Conservation (phyloP, 2,113 vertebrate species). For the Gymnocephalus cernua region DNA sequence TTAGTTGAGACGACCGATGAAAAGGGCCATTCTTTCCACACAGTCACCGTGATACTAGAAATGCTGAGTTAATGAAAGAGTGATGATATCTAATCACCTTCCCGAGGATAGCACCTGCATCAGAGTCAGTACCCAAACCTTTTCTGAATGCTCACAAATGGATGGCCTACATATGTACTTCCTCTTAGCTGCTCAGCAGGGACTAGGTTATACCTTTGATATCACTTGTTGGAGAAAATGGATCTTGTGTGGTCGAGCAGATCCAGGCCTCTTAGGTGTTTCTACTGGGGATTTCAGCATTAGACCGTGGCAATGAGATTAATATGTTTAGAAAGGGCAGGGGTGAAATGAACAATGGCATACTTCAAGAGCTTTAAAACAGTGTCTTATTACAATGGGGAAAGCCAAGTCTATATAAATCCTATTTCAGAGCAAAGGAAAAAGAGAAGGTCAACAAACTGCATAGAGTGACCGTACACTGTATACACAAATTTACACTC, state of each 20-base stretch:
- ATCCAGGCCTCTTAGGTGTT: conserved; percentile 68
- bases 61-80: conserved; percentile 81
- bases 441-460: conserved; percentile 47
- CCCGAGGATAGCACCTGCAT: conserved; percentile 72
- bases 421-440: conserved; percentile 48
- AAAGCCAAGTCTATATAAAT: conserved; percentile 63
- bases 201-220: conserved; percentile 54
- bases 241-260: conserved; percentile 73
- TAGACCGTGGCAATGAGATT: conserved; percentile 74
- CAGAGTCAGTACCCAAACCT: conserved; percentile 39
- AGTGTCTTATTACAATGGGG: conserved; percentile 76
- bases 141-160: conserved; percentile 43
- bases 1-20: conserved; percentile 68
- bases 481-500: neutral
- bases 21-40: conserved; percentile 78
- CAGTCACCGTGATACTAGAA: conserved; percentile 66
- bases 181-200: conserved; percentile 47
- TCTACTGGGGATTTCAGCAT: conserved; percentile 77
- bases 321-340: conserved; percentile 72
- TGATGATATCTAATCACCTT: conserved; percentile 82
- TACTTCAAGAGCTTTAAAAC: conserved; percentile 78
- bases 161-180: conserved; percentile 62
- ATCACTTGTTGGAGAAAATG: conserved; percentile 44
- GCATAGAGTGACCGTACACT: conserved; percentile 8
- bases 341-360: conserved; percentile 78